Conservation (phyloP, 1,140 invertebrate species). For the Parapsyche elsis region DNA sequence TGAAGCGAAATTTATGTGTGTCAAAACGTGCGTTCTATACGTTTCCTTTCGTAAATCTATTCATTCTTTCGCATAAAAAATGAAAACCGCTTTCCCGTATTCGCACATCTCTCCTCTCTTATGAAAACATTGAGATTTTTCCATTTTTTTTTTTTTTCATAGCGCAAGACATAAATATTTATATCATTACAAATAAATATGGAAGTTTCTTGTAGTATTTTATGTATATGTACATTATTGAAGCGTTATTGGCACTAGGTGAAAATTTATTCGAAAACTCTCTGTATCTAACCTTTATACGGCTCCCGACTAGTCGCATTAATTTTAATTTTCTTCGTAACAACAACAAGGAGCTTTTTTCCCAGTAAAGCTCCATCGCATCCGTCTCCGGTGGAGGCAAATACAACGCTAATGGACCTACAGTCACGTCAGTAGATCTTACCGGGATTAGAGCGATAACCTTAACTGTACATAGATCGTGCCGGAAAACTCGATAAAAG, state of each 20-base stretch:
- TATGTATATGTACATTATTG: too few species aligned
- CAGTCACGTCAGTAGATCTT: slow-evolving; percentile 1
- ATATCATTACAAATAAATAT: too few species aligned
- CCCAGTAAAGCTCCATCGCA: neutral
- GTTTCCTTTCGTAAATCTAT: slow-evolving; percentile 14
- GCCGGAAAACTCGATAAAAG: too few species aligned
- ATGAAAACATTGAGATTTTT: neutral
- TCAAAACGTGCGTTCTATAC: slow-evolving; percentile 16
- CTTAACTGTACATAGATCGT: too few species aligned
- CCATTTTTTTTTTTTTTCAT: too few species aligned
- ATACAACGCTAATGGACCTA: slow-evolving; percentile 10
- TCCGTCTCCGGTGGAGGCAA: neutral
- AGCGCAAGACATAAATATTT: too few species aligned
- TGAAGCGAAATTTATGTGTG: slow-evolving; percentile 30
- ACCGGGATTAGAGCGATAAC: neutral
- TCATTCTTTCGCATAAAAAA: slow-evolving; percentile 25
- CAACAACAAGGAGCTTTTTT: neutral
- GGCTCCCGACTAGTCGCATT: neutral
- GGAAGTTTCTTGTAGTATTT: too few species aligned
- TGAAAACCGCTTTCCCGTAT: slow-evolving; percentile 12
- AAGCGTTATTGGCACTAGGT: neutral
- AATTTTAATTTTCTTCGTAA: neutral
- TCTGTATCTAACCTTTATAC: neutral
- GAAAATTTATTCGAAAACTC: neutral
- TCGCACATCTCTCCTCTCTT: neutral